phyloP scores from a whole-genome alignment of 2,797 vertebrate species.

The Ibycter americanus region DNA sequence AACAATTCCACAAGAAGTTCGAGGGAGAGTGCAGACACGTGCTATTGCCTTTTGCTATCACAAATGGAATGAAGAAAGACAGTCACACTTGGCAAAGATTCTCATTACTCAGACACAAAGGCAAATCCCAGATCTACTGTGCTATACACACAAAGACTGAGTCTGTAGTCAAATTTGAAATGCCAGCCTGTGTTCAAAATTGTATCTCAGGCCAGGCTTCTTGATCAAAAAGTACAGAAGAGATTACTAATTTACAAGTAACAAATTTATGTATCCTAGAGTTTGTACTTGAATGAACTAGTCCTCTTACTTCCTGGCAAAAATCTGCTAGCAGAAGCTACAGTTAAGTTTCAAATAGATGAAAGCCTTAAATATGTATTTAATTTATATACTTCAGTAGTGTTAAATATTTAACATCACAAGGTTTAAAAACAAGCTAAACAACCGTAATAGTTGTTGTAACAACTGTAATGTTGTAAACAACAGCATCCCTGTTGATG shows the following conservation, averaged over 20 bases:
- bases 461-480: too few relatives aligned
- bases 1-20: neutral
- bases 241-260: neutral
- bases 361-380: neutral
- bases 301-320: neutral
- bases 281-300: neutral
- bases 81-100: neutral
- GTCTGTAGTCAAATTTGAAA: neutral
- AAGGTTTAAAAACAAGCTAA: neutral
- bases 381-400: neutral
- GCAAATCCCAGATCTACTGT: neutral
- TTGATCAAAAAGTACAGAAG: neutral
- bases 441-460: neutral
- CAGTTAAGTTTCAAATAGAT: neutral
- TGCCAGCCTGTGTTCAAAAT: neutral
- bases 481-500: neutral
- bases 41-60: neutral
- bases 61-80: neutral
- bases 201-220: neutral
- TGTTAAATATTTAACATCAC: neutral
- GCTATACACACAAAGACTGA: neutral
- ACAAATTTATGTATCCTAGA: neutral
- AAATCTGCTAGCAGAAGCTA: neutral
- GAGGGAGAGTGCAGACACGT: neutral
- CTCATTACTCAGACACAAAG: neutral